These are phyloP conservation scores for Caenorhabditis macrosperma DNA, from an alignment of 2,888 invertebrate species.

Conservation along the genomic window DNA sequence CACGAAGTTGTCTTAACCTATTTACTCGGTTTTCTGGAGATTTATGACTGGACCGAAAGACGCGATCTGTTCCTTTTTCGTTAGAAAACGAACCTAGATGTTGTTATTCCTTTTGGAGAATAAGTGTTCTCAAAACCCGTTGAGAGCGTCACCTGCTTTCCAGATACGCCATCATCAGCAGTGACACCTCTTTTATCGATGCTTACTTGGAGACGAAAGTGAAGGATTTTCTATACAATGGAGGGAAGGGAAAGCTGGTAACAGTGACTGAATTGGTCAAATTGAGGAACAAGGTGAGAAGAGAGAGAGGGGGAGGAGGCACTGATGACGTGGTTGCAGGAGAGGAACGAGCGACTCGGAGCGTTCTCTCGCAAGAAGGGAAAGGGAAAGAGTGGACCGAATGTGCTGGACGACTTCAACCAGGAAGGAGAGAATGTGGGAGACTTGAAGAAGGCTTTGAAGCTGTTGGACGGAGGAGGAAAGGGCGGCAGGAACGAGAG, in stretches of 20 bases:
- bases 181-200: conserved; percentile 74
- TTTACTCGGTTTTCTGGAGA: too few species aligned
- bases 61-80: too few species aligned
- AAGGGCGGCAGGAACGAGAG: conserved; percentile 80
- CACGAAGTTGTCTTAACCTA: too few species aligned
- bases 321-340: conserved; percentile 80
- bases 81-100: too few species aligned
- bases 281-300: conserved; percentile 82
- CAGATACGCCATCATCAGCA: conserved; percentile 76
- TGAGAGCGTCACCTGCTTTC: conserved; percentile 8
- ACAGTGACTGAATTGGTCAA: conserved; percentile 92
- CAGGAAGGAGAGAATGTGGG: conserved; percentile 69
- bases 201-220: conserved; percentile 82
- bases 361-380: conserved; percentile 78
- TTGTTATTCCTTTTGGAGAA: too few species aligned
- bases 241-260: conserved; percentile 92
- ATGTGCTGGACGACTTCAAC: conserved; percentile 73
- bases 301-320: neutral
- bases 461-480: conserved; percentile 71
- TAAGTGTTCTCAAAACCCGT: neutral
- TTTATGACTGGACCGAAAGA: too few species aligned
- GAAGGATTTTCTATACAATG: conserved; percentile 93
- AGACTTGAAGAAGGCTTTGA: conserved; percentile 74
- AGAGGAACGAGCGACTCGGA: conserved; percentile 83
- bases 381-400: conserved; percentile 73